phyloP scores from a whole-genome alignment of 1,140 invertebrate genomes.

The Drosophila asahinai region DNA sequence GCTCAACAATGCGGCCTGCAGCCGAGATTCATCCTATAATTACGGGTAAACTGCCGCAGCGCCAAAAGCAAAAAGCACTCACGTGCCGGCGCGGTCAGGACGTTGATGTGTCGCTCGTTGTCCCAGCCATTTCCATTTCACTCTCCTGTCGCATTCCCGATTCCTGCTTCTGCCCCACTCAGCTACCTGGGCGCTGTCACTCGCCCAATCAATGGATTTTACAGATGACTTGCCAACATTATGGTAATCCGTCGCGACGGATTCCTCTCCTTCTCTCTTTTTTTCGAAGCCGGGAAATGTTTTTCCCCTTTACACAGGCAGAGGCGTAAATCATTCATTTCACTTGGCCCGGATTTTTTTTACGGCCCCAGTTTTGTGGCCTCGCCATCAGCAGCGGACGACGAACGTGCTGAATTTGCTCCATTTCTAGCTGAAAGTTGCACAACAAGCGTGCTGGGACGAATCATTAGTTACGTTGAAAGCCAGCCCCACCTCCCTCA shows the following conservation, averaged over 20 bases:
- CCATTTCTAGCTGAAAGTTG: slow-evolving; percentile 70
- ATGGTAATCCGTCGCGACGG: slow-evolving; percentile 73
- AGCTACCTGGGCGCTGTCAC: slow-evolving; percentile 26
- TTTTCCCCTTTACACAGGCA: slow-evolving; percentile 24
- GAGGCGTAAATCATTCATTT: slow-evolving; percentile 60
- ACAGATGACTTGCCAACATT: slow-evolving; percentile 74
- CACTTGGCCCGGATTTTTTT: slow-evolving; percentile 49
- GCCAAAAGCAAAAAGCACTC: slow-evolving; percentile 30
- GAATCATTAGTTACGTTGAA: slow-evolving; percentile 76
- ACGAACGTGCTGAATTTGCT: slow-evolving; percentile 79
- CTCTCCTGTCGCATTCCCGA: slow-evolving; percentile 19
- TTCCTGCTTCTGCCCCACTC: not conserved
- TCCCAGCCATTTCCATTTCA: slow-evolving; percentile 29
- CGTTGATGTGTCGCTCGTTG: slow-evolving; percentile 37
- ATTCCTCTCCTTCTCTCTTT: slow-evolving; percentile 8
- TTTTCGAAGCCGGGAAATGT: slow-evolving; percentile 39
- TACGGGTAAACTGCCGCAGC: slow-evolving; percentile 38
- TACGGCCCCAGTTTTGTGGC: slow-evolving; percentile 35
- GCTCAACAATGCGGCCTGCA: slow-evolving; percentile 37
- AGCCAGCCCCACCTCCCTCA: not conserved
- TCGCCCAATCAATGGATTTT: slow-evolving; percentile 78
- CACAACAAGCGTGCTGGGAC: slow-evolving; percentile 60
- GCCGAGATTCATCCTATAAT: slow-evolving; percentile 39
- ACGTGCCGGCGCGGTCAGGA: slow-evolving; percentile 47
- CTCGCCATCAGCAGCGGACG: slow-evolving; percentile 27